phyloP scores from a whole-genome alignment of 2,888 invertebrate genomes.

The Drosophila neoperkinsi region DNA sequence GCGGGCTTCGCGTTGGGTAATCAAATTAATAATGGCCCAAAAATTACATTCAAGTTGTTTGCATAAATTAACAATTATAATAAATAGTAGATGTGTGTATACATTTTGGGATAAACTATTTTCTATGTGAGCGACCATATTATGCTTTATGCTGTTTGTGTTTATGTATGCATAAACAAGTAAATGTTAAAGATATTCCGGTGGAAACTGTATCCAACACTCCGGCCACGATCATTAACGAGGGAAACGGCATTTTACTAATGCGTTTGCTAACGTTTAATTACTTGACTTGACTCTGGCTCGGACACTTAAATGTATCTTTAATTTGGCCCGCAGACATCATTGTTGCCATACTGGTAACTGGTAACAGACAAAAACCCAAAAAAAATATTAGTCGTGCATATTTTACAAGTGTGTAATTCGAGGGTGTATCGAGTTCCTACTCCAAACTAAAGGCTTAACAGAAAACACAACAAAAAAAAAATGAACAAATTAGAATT shows the following conservation, averaged over 20 bases:
- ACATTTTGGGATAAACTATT: slow-evolving; percentile 31
- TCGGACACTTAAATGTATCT: slow-evolving; percentile 16
- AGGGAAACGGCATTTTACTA: slow-evolving; percentile 52
- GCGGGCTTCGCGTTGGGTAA: slow-evolving; percentile 66
- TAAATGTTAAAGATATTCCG: slow-evolving; percentile 39
- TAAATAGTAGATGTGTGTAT: slow-evolving; percentile 15
- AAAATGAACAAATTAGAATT: background rate
- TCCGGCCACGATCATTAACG: slow-evolving; percentile 50
- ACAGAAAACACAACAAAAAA: background rate
- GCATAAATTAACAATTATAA: slow-evolving; percentile 83
- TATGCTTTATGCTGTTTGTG: slow-evolving; percentile 21
- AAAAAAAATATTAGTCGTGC: slow-evolving; percentile 5
- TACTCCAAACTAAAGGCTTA: background rate
- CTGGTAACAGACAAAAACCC: slow-evolving; percentile 3
- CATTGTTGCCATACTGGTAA: slow-evolving; percentile 11
- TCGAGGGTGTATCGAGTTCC: slow-evolving; percentile 16
- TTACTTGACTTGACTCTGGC: slow-evolving; percentile 17
- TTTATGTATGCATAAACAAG: slow-evolving; percentile 46
- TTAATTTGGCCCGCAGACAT: slow-evolving; percentile 25
- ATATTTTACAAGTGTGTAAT: slow-evolving; percentile 23
- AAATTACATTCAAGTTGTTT: slow-evolving; percentile 76
- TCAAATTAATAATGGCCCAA: slow-evolving; percentile 77
- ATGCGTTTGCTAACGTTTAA: slow-evolving; percentile 38
- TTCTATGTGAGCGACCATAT: slow-evolving; percentile 44
- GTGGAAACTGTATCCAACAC: slow-evolving; percentile 47